Conservation (phyloP, 1,140 invertebrate species). For the Lasioglossum baleicum region DNA sequence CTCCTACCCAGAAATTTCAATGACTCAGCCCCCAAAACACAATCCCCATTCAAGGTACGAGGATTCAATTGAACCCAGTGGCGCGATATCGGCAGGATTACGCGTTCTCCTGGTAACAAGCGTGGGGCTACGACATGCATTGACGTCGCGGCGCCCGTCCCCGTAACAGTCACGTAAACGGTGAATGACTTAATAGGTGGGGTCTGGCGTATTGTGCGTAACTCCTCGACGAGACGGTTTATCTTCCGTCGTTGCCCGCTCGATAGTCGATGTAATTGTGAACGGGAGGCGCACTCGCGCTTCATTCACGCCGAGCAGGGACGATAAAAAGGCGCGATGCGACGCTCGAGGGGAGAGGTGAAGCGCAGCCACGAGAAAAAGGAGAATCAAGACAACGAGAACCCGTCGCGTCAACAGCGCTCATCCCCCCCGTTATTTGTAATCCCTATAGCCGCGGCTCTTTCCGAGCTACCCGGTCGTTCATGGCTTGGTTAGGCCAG, state of each 20-base stretch:
- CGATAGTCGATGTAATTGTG: background rate
- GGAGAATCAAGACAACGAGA: no score
- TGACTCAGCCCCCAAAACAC: background rate
- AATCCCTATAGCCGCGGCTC: no score
- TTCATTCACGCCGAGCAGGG: background rate
- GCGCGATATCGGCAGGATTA: background rate
- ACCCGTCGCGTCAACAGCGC: no score
- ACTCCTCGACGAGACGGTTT: background rate
- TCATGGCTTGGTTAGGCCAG: no score
- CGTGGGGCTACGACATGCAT: background rate
- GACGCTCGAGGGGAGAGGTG: no score
- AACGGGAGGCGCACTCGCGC: background rate
- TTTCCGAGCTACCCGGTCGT: no score
- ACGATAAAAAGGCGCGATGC: background rate
- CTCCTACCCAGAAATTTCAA: background rate
- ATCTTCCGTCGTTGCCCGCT: background rate
- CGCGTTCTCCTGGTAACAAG: constrained; percentile 1
- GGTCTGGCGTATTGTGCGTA: background rate
- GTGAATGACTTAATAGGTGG: background rate
- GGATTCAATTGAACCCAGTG: background rate
- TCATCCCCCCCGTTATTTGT: no score
- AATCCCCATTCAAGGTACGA: background rate
- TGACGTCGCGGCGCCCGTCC: background rate
- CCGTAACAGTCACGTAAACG: constrained; percentile 5
- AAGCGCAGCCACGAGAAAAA: no score